Evolutionary conservation across 2,113 vertebrate genomes (phyloP).

Genomic region (Donacobius atricapilla): DNA sequence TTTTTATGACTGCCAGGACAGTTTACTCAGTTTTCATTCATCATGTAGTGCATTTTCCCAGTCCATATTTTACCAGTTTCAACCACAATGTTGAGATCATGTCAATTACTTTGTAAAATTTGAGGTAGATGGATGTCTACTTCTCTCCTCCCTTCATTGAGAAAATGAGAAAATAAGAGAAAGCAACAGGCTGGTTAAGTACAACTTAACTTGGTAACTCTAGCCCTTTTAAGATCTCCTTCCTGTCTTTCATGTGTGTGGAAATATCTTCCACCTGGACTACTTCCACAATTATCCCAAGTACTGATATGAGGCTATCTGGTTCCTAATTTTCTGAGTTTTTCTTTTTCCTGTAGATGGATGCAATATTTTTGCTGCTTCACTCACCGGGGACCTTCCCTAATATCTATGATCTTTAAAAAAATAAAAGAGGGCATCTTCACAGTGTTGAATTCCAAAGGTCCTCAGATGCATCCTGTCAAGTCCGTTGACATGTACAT

Average conservation of each 20-base stretch:
- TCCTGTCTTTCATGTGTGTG: not conserved
- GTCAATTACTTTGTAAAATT: not conserved
- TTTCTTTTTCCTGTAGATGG: not conserved
- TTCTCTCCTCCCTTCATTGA: not conserved
- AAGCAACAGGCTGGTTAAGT: not conserved
- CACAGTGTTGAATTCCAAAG: not conserved
- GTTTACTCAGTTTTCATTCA: not conserved
- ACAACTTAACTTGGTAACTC: not conserved
- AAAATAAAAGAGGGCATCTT: not conserved
- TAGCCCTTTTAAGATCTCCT: not conserved
- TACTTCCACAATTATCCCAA: not conserved
- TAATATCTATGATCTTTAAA: not conserved
- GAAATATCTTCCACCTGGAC: not conserved
- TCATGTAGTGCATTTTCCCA: not conserved
- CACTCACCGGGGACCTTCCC: not conserved
- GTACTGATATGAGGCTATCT: not conserved
- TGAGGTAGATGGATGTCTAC: not conserved
- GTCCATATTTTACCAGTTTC: not conserved
- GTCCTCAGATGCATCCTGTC: not conserved
- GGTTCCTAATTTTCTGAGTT: not conserved
- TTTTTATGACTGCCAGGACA: not conserved
- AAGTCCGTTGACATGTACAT: accelerated
- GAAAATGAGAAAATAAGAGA: not conserved
- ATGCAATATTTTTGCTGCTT: not conserved
- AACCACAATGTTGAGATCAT: not conserved